These are phyloP conservation scores for Iphiclides podalirius DNA, from an alignment of 2,888 invertebrate species.

Conservation along the genomic window DNA sequence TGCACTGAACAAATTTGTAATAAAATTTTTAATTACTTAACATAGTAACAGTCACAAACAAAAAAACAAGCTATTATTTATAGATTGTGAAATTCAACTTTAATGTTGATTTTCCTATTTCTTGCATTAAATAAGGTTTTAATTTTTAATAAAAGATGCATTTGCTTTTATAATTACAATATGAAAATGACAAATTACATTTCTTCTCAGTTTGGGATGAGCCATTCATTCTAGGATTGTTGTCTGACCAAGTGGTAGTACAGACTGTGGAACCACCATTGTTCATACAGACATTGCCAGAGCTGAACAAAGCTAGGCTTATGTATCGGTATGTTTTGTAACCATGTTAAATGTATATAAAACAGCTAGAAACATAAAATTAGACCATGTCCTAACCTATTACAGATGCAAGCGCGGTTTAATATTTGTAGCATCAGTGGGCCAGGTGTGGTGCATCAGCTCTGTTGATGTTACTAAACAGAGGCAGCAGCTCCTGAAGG, in stretches of 20 bases:
- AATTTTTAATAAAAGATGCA: too few species aligned
- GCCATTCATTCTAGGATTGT: constrained; percentile 93
- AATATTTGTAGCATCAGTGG: constrained; percentile 92
- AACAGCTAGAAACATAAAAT: too few species aligned
- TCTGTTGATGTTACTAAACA: constrained; percentile 91
- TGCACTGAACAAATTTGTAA: too few species aligned
- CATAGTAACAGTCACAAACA: too few species aligned
- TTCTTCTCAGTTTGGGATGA: constrained; percentile 91
- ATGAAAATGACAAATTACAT: neutral
- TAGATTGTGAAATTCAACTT: too few species aligned
- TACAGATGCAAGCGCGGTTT: constrained; percentile 86
- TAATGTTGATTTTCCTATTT: too few species aligned
- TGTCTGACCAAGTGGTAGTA: constrained; percentile 91
- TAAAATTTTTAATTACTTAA: too few species aligned
- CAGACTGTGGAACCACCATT: constrained; percentile 90
- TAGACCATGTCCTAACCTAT: constrained; percentile 19
- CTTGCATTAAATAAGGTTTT: too few species aligned
- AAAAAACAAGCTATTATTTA: too few species aligned
- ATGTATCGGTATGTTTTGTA: constrained; percentile 75
- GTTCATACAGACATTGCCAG: constrained; percentile 89
- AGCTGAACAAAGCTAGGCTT: constrained; percentile 86
- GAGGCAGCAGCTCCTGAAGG: constrained; percentile 89
- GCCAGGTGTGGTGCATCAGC: constrained; percentile 93
- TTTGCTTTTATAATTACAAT: too few species aligned
- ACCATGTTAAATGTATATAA: neutral